Evolutionary conservation across 1,140 invertebrate genomes (phyloP), one percentile per base, ranked within the genome.

Genomic region (Dendrolimus punctatus): DNA sequence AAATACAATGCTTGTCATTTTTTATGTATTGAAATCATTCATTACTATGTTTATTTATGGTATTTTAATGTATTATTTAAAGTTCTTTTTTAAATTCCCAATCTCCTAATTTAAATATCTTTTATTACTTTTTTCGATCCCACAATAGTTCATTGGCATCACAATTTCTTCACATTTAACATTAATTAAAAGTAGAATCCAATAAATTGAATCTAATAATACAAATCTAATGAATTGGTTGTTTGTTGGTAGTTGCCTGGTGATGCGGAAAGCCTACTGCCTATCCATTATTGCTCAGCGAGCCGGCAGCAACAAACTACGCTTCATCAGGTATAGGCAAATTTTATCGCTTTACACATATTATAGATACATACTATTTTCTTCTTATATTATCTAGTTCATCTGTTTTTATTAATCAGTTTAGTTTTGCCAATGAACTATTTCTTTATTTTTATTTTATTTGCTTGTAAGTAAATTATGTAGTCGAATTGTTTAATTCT

Each of bases 201-300:
- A 59, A 62, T 55, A 57, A 60, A 56, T 66, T 66, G 58, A 57
- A 60, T 40, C 43, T 64, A 52, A 58, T 53, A 58, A 45, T 57
- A 66, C 66, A 73, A 69, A 66, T 82, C 71, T 83, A 83, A 83
- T 81, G 60, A 75, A 79, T 79, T 80, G 73, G 81, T 87, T 85
- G 78, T 87, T 84, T 87, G 83, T 87, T 87, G 84, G 78, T 86
- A 84, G 86, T 87, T 87, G 87, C 87, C 85, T 87, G 85, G 85
- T 87, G 85, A 88, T 85, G 87, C 87, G 85, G 87, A 88, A 87
- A 88, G 87, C 78, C 86, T 88, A 85, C 86, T 88, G 81, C 87
- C 87, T 74, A 88, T 88, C 77, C 87, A 88, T 87, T 88, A 88
- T 88, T 88, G 87, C 87, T 88, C 87, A 87, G 87, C 87, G 85